Percentiles rank a stretch among this genome's conserved stretches.
These are phyloP conservation scores for Dermatophagoides farinae DNA, from an alignment of 1,140 invertebrate genomes.

Conservation along the genomic window DNA sequence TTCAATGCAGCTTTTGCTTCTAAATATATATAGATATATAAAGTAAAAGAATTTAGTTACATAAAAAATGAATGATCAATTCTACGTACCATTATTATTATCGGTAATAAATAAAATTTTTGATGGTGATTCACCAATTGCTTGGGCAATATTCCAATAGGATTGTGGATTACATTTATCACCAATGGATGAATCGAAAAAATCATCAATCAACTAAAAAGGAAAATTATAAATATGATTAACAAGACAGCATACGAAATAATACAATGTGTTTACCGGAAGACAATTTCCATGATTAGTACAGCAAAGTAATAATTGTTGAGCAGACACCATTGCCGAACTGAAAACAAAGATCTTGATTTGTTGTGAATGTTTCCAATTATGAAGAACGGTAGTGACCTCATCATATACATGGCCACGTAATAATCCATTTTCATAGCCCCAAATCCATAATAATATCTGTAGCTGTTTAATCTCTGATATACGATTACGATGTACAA, in stretches of 20 bases:
- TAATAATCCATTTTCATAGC: slow-evolving; percentile 11
- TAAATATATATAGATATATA: not conserved
- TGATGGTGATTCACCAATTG: not conserved
- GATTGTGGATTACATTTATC: slow-evolving; percentile 8
- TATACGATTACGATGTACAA: slow-evolving; percentile 4
- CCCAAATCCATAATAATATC: slow-evolving; percentile 15
- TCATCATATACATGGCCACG: slow-evolving; percentile 15
- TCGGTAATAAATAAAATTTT: slow-evolving; percentile 14
- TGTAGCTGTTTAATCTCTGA: slow-evolving; percentile 12
- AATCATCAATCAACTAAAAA: slow-evolving; percentile 10
- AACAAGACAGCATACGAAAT: not conserved
- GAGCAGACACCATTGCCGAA: slow-evolving; percentile 13
- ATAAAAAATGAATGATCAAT: too few relatives aligned
- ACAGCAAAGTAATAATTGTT: slow-evolving; percentile 12
- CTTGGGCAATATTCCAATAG: slow-evolving; percentile 3
- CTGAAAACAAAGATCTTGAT: slow-evolving; percentile 13
- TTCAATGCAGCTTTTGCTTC: slow-evolving; percentile 10
- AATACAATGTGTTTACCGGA: not conserved
- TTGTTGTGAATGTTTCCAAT: slow-evolving; percentile 5
- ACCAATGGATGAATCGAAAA: slow-evolving; percentile 13
- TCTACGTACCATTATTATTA: not conserved
- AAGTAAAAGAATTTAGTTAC: too few relatives aligned
- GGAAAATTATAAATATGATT: not conserved
- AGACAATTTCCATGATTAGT: slow-evolving; percentile 15
- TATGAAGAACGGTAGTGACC: slow-evolving; percentile 3